Evolutionary conservation across 1,140 invertebrate genomes (phyloP).

Genomic region (Nixonia krombeini): DNA sequence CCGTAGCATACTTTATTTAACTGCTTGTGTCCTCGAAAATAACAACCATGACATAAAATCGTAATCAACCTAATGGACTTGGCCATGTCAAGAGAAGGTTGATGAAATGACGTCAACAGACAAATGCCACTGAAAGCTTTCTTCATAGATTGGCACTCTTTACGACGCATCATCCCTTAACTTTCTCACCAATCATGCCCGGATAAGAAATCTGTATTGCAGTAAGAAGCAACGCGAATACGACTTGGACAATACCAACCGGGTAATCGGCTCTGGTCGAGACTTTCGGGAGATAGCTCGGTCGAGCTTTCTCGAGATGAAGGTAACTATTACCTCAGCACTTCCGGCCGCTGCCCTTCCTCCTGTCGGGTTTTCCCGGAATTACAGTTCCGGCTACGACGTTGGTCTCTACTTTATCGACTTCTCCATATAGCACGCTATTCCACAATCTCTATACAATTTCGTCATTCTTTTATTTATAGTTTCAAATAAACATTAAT

Average conservation of each 20-base stretch:
- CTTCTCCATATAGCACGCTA: constrained; percentile 25
- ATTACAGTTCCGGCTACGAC: constrained; percentile 50
- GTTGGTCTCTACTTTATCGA: constrained; percentile 66
- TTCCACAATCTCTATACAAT: background rate
- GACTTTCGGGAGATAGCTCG: constrained; percentile 34
- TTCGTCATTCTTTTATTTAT: no score
- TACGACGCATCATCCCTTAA: constrained; percentile 28
- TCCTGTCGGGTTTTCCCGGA: constrained; percentile 52
- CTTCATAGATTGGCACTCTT: constrained; percentile 26
- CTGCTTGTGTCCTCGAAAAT: constrained; percentile 15
- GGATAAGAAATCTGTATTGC: constrained; percentile 1
- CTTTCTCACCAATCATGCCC: constrained; percentile 26
- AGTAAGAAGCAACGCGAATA: constrained; percentile 12
- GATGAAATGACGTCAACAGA: background rate
- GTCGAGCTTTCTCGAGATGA: constrained; percentile 46
- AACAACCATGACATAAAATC: constrained; percentile 28
- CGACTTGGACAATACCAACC: constrained; percentile 27
- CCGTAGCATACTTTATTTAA: background rate
- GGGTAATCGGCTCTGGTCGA: constrained; percentile 12
- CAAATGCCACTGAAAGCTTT: constrained; percentile 15
- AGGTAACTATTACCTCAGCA: constrained; percentile 44
- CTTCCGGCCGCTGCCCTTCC: constrained; percentile 49
- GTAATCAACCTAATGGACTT: constrained; percentile 38
- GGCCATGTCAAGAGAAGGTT: constrained; percentile 8
- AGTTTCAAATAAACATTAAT: no score